phyloP scores from a whole-genome alignment of 1,140 invertebrate genomes.

The Apis laboriosa region DNA sequence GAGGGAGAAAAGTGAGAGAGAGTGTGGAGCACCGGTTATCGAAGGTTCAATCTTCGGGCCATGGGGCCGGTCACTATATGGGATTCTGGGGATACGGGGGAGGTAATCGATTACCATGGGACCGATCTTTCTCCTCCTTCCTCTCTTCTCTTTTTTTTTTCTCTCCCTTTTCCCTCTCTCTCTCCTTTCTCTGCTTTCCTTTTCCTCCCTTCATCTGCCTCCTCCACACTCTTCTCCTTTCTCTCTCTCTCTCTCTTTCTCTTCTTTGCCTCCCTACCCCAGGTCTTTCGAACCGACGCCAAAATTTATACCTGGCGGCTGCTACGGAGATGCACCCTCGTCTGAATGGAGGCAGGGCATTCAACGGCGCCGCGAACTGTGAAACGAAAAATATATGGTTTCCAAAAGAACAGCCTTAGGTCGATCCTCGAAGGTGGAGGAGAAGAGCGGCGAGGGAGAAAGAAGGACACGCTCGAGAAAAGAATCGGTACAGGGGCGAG shows the following conservation, averaged over 20 bases:
- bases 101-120: slow-evolving; percentile 79
- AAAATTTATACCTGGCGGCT: slow-evolving; percentile 80
- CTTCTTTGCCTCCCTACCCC: slow-evolving; percentile 15
- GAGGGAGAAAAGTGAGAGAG: slow-evolving; percentile 23
- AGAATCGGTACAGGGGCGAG: slow-evolving; percentile 39
- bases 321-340: slow-evolving; percentile 76
- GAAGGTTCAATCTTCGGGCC: slow-evolving; percentile 76
- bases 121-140: slow-evolving; percentile 70
- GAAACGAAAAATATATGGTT: slow-evolving; percentile 80
- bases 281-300: slow-evolving; percentile 64
- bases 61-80: slow-evolving; percentile 76
- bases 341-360: slow-evolving; percentile 69
- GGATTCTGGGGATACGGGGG: slow-evolving; percentile 76
- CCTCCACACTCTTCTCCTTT: slow-evolving; percentile 2
- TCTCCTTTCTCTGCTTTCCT: slow-evolving; percentile 1
- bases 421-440: slow-evolving; percentile 57
- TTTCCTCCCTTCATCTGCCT: background rate
- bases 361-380: slow-evolving; percentile 73
- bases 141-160: slow-evolving; percentile 51
- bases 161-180: slow-evolving; percentile 1
- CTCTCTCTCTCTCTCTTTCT: background rate
- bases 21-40: slow-evolving; percentile 70
- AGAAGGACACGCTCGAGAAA: slow-evolving; percentile 35
- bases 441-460: slow-evolving; percentile 21
- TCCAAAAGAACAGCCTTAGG: slow-evolving; percentile 68